Base-by-base conservation (phyloP, 2,113 vertebrate genomes). In the Pao palembangensis region DNA sequence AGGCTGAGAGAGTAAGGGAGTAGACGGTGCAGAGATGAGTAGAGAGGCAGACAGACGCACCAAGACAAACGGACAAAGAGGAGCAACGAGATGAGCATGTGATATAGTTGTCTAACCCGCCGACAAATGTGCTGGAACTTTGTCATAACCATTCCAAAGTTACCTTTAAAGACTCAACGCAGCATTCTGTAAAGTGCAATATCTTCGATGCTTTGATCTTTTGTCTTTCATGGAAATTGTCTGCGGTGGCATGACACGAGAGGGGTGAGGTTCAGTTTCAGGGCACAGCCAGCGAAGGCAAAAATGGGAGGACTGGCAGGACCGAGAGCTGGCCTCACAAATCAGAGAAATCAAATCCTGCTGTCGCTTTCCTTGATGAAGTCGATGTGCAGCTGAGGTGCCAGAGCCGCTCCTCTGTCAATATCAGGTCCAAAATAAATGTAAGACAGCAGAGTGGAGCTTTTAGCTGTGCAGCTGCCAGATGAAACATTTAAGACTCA, bases 241-340 rank as follows among this genome's bases (percentile, higher is more conserved):
- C 65, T 44, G 64, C 51, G 53, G 50, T 79, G 80, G 68, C 74
- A n/a, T n/a, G 67, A 77, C 69, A 68, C 42, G 68, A 67, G 42
- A 6, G 0, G 64, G 79, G 68, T 46, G 17, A 59, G 56, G 63
- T 52, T 50, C 43, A 44, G 3, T 70, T 74, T 78, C 31, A 62
- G 57, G 57, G 34, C 51, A 55, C 71, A 47, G 44, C 44, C 15
- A 17, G 15, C 13, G 1, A n/a, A 47, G 15, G 11, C 17, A 47
- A 16, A 47, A 47, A 17, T n/a, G 44, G 8, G 10, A 38, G 34
- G 34, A 12, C 34, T 38, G 34, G 34, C 34, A 18, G 55, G 56
- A 69, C 20, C 60, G 71, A 64, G 67, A 68, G 55, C 6, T 69
- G 44, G 51, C 52, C 28, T 62, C 12, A 58, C 52, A 16, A 75